phyloP scores from a whole-genome alignment of 2,113 vertebrate species.

The Mastomys natalensis region DNA sequence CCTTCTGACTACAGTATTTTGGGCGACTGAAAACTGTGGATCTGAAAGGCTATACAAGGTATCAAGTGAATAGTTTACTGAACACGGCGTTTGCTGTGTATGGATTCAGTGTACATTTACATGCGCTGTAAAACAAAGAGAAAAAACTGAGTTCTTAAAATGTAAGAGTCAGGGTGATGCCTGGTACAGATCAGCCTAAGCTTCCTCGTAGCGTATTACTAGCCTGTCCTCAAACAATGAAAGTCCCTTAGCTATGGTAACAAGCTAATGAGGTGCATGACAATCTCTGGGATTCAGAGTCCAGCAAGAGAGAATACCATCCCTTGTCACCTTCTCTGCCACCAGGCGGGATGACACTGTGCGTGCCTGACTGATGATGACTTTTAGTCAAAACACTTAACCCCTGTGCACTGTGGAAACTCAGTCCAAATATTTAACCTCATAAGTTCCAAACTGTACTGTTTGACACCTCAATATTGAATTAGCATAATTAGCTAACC shows the following conservation, averaged over 20 bases:
- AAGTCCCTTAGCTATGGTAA: not conserved
- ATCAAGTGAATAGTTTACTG: not conserved
- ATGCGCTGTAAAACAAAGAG: not conserved
- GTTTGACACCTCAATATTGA: slow-evolving; percentile 42
- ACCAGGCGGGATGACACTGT: not conserved
- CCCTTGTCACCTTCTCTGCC: not conserved
- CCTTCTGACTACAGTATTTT: not conserved
- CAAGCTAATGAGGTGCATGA: not conserved
- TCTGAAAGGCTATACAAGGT: not conserved
- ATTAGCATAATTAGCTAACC: slow-evolving; percentile 51
- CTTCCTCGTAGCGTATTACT: not conserved
- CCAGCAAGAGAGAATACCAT: not conserved
- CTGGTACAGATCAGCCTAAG: not conserved
- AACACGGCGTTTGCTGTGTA: not conserved
- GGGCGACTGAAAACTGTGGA: not conserved
- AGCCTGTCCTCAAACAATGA: not conserved
- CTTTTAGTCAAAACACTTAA: slow-evolving; percentile 6
- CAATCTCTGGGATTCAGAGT: not conserved
- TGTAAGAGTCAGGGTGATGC: not conserved
- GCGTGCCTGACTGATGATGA: not conserved
- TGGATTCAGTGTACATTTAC: not conserved
- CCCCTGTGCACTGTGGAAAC: not conserved
- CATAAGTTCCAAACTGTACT: slow-evolving; percentile 49
- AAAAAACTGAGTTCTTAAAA: not conserved
- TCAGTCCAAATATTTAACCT: slow-evolving; percentile 4